Conservation (phyloP, 2,888 invertebrate genomes). For the Ophion costatus region DNA sequence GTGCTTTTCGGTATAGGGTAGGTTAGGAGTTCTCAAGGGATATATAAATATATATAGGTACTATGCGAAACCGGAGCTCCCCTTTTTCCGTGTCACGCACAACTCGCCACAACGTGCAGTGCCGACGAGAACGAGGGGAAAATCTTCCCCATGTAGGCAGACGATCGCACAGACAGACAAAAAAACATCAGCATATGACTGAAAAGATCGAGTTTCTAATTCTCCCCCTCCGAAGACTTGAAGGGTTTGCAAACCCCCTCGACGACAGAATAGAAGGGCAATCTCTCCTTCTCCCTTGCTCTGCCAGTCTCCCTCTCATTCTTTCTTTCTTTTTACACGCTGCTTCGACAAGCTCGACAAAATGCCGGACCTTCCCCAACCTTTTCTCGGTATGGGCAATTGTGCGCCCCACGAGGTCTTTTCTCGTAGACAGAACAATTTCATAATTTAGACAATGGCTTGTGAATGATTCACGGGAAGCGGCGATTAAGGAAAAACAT, state of each 20-base stretch:
- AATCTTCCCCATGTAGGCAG: neutral
- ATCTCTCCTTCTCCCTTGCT: neutral
- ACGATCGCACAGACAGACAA: constrained; percentile 14
- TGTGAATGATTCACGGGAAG: too few relatives aligned
- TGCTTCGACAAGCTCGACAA: constrained; percentile 55
- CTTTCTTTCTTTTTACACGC: constrained; percentile 2
- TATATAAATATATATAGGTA: neutral
- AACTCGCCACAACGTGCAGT: neutral
- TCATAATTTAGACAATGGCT: too few relatives aligned
- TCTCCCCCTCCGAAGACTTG: constrained; percentile 10
- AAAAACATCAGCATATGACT: constrained; percentile 14
- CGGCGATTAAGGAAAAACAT: too few relatives aligned
- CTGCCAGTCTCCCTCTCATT: neutral
- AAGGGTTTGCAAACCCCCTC: constrained; percentile 32
- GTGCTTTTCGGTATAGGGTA: constrained; percentile 21
- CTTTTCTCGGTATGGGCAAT: constrained; percentile 62
- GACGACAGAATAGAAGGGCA: constrained; percentile 21
- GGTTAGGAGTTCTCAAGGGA: constrained; percentile 16
- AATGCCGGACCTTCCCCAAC: constrained; percentile 74
- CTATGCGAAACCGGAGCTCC: neutral
- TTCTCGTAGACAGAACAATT: neutral
- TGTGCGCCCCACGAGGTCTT: neutral
- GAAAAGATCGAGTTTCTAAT: constrained; percentile 53
- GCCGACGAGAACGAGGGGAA: neutral
- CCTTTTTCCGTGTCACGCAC: constrained; percentile 8